Percentiles rank a stretch among this genome's conserved stretches.
Evolutionary conservation across 2,113 vertebrate genomes (phyloP).

Genomic region (Coturnix japonica): DNA sequence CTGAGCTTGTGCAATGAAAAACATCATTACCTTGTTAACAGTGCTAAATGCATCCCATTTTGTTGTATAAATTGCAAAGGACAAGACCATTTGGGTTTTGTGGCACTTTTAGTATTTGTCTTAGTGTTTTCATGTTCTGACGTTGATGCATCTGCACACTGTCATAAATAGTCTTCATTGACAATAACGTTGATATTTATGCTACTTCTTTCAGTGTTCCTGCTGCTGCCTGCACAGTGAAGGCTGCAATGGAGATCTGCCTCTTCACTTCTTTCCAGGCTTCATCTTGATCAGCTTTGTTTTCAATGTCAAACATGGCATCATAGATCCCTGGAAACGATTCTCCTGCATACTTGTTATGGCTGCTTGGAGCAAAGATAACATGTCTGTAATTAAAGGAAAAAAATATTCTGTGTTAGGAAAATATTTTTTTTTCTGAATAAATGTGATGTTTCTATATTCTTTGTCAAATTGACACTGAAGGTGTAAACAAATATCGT

Average conservation of each 20-base stretch:
- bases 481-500: neutral
- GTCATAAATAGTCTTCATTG: neutral
- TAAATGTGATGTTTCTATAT: neutral
- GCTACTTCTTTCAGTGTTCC: constrained; percentile 80
- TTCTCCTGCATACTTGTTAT: constrained; percentile 95
- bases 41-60: neutral
- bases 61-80: neutral
- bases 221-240: constrained; percentile 88
- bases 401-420: neutral
- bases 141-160: neutral
- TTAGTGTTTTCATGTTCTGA: neutral
- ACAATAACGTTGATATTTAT: constrained; percentile 22
- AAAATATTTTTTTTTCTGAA: neutral
- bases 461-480: neutral
- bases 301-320: constrained; percentile 88
- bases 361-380: constrained; percentile 94
- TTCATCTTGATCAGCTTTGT: constrained; percentile 68
- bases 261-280: constrained; percentile 89
- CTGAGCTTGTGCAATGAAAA: neutral
- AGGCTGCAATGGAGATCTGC: constrained; percentile 90
- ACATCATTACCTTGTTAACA: neutral
- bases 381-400: constrained; percentile 82
- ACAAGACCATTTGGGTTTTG: neutral
- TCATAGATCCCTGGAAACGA: constrained; percentile 95
- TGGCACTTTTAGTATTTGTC: neutral